A percentile compares a stretch with the other conserved stretches of the same genome.
These are phyloP conservation scores for Galendromus occidentalis DNA, from an alignment of 1,140 invertebrate genomes.

Conservation along the genomic window DNA sequence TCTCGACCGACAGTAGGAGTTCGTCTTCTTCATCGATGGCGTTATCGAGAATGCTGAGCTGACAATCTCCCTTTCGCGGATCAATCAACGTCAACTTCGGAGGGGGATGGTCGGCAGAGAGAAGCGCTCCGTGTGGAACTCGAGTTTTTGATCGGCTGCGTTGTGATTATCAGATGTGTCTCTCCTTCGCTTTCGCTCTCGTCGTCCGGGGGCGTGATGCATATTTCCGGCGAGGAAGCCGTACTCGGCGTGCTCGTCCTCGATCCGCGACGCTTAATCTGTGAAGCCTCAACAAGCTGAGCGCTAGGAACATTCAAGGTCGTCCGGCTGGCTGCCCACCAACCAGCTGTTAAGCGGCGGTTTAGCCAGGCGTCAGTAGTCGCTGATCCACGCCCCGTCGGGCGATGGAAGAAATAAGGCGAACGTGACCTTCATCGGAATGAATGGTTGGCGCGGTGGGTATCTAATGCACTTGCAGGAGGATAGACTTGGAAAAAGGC, in stretches of 20 bases:
- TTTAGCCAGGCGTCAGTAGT: too few relatives aligned
- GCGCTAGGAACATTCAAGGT: too few relatives aligned
- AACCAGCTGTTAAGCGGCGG: too few relatives aligned
- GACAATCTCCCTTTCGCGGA: not conserved
- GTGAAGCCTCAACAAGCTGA: not conserved
- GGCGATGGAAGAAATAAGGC: too few relatives aligned
- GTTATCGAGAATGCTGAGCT: constrained; percentile 5
- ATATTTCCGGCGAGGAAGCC: not conserved
- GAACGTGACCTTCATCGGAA: too few relatives aligned
- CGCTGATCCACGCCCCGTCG: too few relatives aligned
- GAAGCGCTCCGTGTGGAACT: not conserved
- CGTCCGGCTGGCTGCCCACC: too few relatives aligned
- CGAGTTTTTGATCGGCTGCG: constrained; percentile 6
- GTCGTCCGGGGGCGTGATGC: not conserved
- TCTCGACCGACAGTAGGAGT: not conserved
- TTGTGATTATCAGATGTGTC: constrained; percentile 4
- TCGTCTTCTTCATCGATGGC: constrained; percentile 9
- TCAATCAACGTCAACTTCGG: not conserved
- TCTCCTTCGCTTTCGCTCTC: not conserved
- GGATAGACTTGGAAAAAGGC: too few relatives aligned
- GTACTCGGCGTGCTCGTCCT: not conserved
- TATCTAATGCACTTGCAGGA: too few relatives aligned
- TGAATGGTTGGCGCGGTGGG: too few relatives aligned
- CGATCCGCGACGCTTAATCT: not conserved
- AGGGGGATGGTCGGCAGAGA: not conserved